Conservation (phyloP, 2,113 vertebrate genomes). For the Tretioscincus oriximinensis region DNA sequence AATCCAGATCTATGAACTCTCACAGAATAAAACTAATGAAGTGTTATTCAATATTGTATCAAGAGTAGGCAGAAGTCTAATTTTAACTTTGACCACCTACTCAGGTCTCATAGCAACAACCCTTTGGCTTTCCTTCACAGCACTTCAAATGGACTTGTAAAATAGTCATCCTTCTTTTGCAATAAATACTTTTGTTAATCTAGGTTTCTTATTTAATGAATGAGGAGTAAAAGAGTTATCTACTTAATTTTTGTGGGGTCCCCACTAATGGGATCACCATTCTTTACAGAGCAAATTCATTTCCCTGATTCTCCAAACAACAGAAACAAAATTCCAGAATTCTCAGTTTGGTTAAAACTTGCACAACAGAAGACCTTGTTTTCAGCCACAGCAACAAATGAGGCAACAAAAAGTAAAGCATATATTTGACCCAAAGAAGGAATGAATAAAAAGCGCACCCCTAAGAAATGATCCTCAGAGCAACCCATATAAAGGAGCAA, state of each 20-base stretch:
- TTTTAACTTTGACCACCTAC: constrained; percentile 38
- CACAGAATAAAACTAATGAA: constrained; percentile 26
- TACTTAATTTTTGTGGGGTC: background rate
- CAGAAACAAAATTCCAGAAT: background rate
- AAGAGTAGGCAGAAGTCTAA: constrained; percentile 32
- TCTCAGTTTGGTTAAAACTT: constrained; percentile 16
- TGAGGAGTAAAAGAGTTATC: background rate
- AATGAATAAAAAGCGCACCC: constrained; percentile 25
- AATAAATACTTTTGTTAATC: constrained; percentile 16
- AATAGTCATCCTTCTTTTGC: constrained; percentile 6
- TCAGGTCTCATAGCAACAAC: constrained; percentile 38
- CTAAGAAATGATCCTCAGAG: constrained; percentile 55
- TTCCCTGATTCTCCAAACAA: background rate
- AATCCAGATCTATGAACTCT: background rate
- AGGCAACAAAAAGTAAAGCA: constrained; percentile 6
- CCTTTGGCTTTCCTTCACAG: constrained; percentile 24
- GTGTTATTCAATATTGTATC: constrained; percentile 11
- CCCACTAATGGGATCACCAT: constrained; percentile 2
- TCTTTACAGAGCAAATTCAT: constrained; percentile 14
- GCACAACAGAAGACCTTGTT: constrained; percentile 29
- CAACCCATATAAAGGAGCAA: constrained; percentile 48
- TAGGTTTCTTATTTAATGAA: constrained; percentile 23
- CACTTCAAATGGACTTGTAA: constrained; percentile 19
- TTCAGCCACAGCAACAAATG: constrained; percentile 10
- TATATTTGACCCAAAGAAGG: constrained; percentile 32